phyloP scores from a whole-genome alignment of 2,888 invertebrate species.

The Schizotus pectinicornis region DNA sequence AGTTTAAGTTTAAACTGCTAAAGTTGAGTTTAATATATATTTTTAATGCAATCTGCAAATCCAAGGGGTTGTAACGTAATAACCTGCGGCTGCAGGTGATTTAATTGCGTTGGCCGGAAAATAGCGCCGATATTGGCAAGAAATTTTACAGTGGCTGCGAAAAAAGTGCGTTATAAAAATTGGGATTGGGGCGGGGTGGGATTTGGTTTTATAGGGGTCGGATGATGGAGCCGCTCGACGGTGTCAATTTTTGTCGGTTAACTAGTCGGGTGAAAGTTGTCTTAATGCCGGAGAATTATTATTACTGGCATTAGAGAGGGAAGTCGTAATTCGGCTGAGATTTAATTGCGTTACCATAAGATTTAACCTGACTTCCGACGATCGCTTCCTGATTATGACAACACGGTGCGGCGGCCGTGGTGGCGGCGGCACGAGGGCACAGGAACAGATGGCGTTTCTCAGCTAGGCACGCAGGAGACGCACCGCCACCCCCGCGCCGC shows the following conservation, averaged over 20 bases:
- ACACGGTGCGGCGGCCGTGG: constrained; percentile 32
- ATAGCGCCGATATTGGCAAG: too few species aligned
- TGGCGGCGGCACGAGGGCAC: constrained; percentile 12
- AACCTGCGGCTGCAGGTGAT: too few species aligned
- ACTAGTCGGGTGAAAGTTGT: constrained; percentile 8
- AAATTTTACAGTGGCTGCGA: too few species aligned
- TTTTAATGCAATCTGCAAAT: too few species aligned
- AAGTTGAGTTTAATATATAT: too few species aligned
- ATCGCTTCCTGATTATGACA: constrained; percentile 40
- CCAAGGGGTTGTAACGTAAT: too few species aligned
- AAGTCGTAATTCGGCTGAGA: constrained; percentile 38
- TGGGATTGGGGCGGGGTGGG: too few species aligned
- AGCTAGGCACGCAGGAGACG: constrained; percentile 33
- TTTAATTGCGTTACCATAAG: constrained; percentile 42
- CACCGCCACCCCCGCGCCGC: constrained; percentile 13
- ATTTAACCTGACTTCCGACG: constrained; percentile 39
- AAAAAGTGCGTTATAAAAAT: too few species aligned
- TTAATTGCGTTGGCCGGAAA: too few species aligned
- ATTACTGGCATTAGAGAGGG: constrained; percentile 18
- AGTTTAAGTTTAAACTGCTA: too few species aligned
- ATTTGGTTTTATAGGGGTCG: too few species aligned
- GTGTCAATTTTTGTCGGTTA: not conserved
- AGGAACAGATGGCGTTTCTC: constrained; percentile 29
- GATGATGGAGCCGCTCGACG: too few species aligned
- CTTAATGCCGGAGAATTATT: constrained; percentile 9